Conservation (phyloP, 2,797 vertebrate species). For the Bradypodion pumilum region DNA sequence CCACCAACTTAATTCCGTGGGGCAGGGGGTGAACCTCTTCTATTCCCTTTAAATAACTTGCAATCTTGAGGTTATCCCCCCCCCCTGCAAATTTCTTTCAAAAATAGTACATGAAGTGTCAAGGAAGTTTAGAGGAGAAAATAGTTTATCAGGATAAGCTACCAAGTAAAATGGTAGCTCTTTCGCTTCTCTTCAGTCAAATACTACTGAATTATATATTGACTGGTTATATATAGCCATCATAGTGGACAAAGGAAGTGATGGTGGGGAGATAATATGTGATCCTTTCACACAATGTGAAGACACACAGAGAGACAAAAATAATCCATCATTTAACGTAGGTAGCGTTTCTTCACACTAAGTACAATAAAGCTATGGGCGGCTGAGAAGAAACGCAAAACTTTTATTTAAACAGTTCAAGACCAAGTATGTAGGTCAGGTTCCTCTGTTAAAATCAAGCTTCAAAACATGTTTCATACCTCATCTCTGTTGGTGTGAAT, state of each 20-base stretch:
- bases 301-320: no score
- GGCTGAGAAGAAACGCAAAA: background rate
- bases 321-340: no score
- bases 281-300: no score
- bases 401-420: background rate
- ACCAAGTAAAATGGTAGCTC: no score
- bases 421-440: no score
- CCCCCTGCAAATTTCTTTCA: slow-evolving; percentile 30
- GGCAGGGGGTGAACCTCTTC: no score
- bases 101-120: slow-evolving; percentile 33
- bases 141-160: background rate
- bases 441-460: background rate
- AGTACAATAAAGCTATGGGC: no score
- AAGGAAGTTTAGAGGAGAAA: slow-evolving; percentile 17
- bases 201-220: background rate
- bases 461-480: no score
- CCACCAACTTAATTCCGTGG: slow-evolving; percentile 49
- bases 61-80: slow-evolving; percentile 22
- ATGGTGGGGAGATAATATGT: no score
- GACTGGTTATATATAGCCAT: background rate
- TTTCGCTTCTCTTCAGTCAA: background rate
- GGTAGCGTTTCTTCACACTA: no score
- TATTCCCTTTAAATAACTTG: slow-evolving; percentile 60
- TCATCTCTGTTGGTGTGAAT: no score
- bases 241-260: background rate